A percentile compares a stretch with the other conserved stretches of the same genome.
Conservation (phyloP, 2,888 invertebrate species). For the Eledona agricola region DNA sequence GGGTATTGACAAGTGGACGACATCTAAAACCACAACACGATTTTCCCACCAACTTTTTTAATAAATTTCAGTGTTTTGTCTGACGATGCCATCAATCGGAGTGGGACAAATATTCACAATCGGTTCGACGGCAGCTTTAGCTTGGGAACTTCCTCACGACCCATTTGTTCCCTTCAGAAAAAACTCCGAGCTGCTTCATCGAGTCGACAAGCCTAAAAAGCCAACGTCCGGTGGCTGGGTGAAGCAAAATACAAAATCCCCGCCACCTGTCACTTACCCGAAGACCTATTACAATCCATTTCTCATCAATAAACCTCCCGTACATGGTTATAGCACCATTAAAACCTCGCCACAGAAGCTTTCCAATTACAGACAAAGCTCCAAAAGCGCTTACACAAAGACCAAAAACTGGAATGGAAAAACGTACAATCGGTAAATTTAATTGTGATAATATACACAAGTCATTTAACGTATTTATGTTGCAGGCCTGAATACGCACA, state of each 20-base stretch:
- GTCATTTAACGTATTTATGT: too few relatives aligned
- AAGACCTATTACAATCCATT: conserved; percentile 46
- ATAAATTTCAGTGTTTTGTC: conserved; percentile 67
- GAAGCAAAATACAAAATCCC: conserved; percentile 39
- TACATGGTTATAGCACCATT: conserved; percentile 38
- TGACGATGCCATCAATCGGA: conserved; percentile 67
- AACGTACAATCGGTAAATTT: too few relatives aligned
- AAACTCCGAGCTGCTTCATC: conserved; percentile 38
- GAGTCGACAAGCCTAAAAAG: conserved; percentile 37
- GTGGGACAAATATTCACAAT: conserved; percentile 69
- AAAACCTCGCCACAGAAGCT: conserved; percentile 22
- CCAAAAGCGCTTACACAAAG: conserved; percentile 6
- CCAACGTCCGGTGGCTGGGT: conserved; percentile 45
- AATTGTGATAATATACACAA: too few relatives aligned
- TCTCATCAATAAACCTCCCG: conserved; percentile 38
- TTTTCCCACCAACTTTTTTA: neutral
- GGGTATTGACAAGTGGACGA: conserved; percentile 4
- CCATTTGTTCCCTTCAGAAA: conserved; percentile 56
- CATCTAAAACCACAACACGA: neutral
- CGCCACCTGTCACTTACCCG: conserved; percentile 39
- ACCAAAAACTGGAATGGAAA: too few relatives aligned
- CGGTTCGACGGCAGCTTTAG: conserved; percentile 79
- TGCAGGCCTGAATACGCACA: neutral
- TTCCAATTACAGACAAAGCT: conserved; percentile 1
- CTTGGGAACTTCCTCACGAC: conserved; percentile 78